These are phyloP conservation scores for Cariama cristata DNA, from an alignment of 2,113 vertebrate species.

Conservation along the genomic window DNA sequence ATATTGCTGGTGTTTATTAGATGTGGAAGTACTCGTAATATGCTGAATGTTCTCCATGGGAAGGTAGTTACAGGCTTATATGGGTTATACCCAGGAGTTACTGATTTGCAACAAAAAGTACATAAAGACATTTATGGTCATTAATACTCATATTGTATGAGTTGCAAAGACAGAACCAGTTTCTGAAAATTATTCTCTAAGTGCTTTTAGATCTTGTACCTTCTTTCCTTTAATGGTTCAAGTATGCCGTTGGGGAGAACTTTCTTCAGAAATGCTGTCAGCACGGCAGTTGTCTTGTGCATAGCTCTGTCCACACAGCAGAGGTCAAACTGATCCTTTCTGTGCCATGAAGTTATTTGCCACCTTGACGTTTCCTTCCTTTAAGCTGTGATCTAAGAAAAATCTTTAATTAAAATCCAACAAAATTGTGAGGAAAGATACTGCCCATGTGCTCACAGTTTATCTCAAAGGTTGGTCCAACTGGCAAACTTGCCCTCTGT, in stretches of 20 bases:
- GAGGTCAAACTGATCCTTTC: background rate
- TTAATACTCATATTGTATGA: background rate
- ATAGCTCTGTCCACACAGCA: background rate
- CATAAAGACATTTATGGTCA: background rate
- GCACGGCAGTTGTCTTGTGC: accelerated
- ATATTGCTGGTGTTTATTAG: background rate
- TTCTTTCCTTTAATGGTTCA: background rate
- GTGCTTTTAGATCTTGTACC: background rate
- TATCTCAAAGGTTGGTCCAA: background rate
- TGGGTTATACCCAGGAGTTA: background rate
- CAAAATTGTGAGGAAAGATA: background rate
- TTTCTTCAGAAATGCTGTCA: background rate
- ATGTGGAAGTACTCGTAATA: background rate
- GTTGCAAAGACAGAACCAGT: background rate
- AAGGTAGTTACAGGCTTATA: background rate
- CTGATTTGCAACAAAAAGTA: background rate
- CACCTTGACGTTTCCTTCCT: background rate
- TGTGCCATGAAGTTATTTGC: background rate
- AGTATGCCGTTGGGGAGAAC: background rate
- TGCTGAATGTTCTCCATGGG: background rate
- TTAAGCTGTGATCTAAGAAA: background rate
- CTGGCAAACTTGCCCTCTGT: background rate
- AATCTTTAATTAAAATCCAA: background rate
- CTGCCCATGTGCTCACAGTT: background rate
- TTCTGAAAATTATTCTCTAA: background rate